phyloP scores from a whole-genome alignment of 2,888 invertebrate genomes.

The Coelopa pilipes region DNA sequence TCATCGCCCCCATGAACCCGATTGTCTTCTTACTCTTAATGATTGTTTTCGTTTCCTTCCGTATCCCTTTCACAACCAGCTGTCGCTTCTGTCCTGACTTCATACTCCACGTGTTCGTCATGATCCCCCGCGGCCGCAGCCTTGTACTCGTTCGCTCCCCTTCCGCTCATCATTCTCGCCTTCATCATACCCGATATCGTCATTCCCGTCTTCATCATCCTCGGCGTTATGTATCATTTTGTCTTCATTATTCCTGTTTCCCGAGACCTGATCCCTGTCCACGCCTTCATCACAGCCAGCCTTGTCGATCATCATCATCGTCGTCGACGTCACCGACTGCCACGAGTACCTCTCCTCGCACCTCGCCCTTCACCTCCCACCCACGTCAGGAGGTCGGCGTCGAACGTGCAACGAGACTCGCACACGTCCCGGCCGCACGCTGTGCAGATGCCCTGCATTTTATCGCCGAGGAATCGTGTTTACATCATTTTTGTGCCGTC shows the following conservation, averaged over 20 bases:
- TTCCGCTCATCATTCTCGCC: too few relatives aligned
- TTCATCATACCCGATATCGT: too few relatives aligned
- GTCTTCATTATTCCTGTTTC: neutral
- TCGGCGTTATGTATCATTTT: neutral
- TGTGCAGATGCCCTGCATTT: conserved; percentile 1
- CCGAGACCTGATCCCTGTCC: neutral
- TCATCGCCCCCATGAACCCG: too few relatives aligned
- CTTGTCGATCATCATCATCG: too few relatives aligned
- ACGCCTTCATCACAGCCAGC: neutral
- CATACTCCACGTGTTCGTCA: neutral
- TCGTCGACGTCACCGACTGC: too few relatives aligned
- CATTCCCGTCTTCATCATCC: neutral
- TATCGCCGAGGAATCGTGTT: neutral
- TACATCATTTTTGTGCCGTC: neutral
- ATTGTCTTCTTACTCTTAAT: too few relatives aligned
- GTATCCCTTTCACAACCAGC: neutral
- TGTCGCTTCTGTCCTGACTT: neutral
- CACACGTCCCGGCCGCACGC: neutral
- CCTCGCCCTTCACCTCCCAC: neutral
- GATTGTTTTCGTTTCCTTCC: too few relatives aligned
- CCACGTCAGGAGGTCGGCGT: neutral
- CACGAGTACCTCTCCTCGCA: too few relatives aligned
- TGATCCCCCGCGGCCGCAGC: neutral
- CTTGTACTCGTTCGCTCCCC: too few relatives aligned
- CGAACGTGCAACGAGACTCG: too few relatives aligned